These are phyloP conservation scores for Myocastor coypus DNA, from an alignment of 2,113 vertebrate genomes.

Conservation along the genomic window DNA sequence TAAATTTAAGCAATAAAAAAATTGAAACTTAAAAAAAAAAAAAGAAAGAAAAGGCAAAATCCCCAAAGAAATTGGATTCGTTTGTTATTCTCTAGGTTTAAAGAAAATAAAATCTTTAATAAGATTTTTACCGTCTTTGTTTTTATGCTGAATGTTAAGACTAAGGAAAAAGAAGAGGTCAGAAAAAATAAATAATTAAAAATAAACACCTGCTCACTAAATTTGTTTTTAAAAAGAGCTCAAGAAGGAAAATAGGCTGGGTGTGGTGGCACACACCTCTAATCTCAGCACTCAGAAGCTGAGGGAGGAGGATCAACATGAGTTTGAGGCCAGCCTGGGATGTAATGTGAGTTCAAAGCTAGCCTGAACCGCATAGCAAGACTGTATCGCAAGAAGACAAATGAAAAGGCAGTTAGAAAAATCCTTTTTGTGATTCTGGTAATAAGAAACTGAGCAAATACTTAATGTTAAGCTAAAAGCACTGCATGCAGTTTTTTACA, in stretches of 20 bases:
- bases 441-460: background rate
- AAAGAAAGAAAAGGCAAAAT: constrained; percentile 45
- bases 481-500: background rate
- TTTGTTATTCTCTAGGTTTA: constrained; percentile 20
- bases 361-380: background rate
- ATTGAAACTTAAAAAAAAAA: too few relatives aligned
- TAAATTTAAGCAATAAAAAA: too few relatives aligned
- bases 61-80: constrained; percentile 58
- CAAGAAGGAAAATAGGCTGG: background rate
- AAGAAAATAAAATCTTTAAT: constrained; percentile 55
- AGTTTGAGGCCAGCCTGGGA: background rate
- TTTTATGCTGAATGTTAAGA: constrained; percentile 47
- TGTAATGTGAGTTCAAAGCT: background rate
- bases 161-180: constrained; percentile 37
- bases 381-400: background rate
- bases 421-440: background rate
- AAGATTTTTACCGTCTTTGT: background rate
- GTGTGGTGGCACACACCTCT: background rate
- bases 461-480: constrained; percentile 21
- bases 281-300: background rate
- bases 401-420: constrained; percentile 6
- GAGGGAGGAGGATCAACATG: background rate
- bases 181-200: background rate
- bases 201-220: background rate
- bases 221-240: background rate